These are phyloP conservation scores for Metellina segmentata DNA, from an alignment of 2,888 invertebrate species.

Conservation along the genomic window DNA sequence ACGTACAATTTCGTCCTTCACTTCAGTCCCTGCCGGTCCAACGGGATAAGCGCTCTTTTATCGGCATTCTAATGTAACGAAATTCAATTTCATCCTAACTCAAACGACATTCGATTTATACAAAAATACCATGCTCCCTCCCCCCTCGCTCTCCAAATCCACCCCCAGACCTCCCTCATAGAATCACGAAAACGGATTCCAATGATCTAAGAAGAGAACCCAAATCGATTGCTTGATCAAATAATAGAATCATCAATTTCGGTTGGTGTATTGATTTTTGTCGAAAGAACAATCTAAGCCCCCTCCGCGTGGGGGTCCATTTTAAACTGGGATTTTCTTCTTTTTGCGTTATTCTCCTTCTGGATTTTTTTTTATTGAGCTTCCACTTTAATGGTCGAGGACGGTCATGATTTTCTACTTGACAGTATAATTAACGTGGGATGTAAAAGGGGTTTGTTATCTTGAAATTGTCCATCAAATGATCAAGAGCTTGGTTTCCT, in stretches of 20 bases:
- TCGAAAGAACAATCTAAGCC: background rate
- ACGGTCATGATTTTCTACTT: constrained; percentile 11
- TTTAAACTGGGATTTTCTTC: constrained; percentile 33
- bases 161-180: background rate
- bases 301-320: background rate
- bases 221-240: constrained; percentile 60
- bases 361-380: constrained; percentile 5
- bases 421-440: constrained; percentile 28
- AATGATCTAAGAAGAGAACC: constrained; percentile 53
- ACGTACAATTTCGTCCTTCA: background rate
- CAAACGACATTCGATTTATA: constrained; percentile 58
- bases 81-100: constrained; percentile 56
- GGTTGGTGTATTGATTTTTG: constrained; percentile 41
- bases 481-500: background rate
- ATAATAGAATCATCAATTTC: constrained; percentile 69
- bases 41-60: constrained; percentile 15
- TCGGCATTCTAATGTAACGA: constrained; percentile 40
- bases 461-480: background rate
- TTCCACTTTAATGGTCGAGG: background rate
- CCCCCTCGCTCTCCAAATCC: background rate
- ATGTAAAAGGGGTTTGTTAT: background rate
- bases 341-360: background rate
- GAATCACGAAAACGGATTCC: constrained; percentile 56
- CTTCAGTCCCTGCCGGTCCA: constrained; percentile 4
- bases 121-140: constrained; percentile 35